These are phyloP conservation scores for Bembecia ichneumoniformis DNA, from an alignment of 2,888 invertebrate species.

Conservation along the genomic window DNA sequence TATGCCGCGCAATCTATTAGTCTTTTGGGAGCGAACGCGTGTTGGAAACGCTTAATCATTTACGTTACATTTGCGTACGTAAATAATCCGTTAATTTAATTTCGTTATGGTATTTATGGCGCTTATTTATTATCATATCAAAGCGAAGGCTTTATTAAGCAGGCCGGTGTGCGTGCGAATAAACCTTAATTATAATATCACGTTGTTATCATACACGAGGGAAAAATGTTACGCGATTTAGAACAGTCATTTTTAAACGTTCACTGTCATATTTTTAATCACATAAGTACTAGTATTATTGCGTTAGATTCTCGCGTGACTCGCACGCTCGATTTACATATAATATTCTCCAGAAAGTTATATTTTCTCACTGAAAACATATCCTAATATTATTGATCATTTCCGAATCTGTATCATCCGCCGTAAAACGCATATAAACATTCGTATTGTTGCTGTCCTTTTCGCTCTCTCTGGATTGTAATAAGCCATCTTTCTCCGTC, in stretches of 20 bases:
- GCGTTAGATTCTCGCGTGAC: neutral
- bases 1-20: conserved; percentile 67
- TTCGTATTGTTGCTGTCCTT: conserved; percentile 37
- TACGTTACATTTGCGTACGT: conserved; percentile 66
- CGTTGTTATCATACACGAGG: conserved; percentile 45
- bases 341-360: conserved; percentile 8
- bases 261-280: neutral
- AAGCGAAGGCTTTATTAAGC: conserved; percentile 59
- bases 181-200: conserved; percentile 57
- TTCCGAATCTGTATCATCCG: conserved; percentile 41
- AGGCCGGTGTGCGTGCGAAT: conserved; percentile 52
- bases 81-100: conserved; percentile 68
- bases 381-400: conserved; percentile 40
- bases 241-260: conserved; percentile 25
- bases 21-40: conserved; percentile 66
- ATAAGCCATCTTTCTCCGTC: conserved; percentile 12
- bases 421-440: conserved; percentile 42
- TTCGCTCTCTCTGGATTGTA: conserved; percentile 13
- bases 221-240: conserved; percentile 45
- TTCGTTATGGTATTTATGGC: conserved; percentile 61
- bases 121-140: conserved; percentile 68
- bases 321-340: neutral
- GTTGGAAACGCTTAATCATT: conserved; percentile 68
- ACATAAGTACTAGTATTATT: neutral
- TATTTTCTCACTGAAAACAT: conserved; percentile 9